These are phyloP conservation scores for Elaphurus davidianus DNA, from an alignment of 2,113 vertebrate species.

Conservation along the genomic window DNA sequence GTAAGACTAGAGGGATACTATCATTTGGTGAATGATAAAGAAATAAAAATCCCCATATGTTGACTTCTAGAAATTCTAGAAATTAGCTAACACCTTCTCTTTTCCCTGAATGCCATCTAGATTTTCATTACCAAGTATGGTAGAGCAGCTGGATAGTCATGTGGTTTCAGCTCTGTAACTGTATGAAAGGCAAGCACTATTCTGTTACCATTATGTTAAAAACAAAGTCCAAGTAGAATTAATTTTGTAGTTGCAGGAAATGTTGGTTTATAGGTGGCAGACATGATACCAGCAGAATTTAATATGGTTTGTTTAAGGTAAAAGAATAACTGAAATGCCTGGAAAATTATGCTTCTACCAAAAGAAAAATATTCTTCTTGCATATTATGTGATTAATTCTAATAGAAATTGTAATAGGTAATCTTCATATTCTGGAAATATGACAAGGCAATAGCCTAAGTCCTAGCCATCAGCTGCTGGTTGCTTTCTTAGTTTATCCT, in stretches of 20 bases:
- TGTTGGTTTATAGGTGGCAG: not conserved
- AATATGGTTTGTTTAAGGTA: not conserved
- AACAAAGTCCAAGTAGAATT: not conserved
- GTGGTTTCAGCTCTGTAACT: not conserved
- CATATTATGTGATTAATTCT: constrained; percentile 1
- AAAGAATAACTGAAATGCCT: not conserved
- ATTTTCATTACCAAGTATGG: not conserved
- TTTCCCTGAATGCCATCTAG: not conserved
- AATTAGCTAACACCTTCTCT: not conserved
- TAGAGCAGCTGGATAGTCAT: not conserved
- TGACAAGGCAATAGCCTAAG: not conserved
- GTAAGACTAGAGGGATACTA: not conserved
- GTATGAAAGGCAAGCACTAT: not conserved
- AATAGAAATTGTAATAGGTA: constrained; percentile 20
- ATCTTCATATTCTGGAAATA: not conserved
- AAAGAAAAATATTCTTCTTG: constrained; percentile 24
- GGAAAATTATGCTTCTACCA: not conserved
- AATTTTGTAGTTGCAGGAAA: not conserved
- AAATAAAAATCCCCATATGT: not conserved
- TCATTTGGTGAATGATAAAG: not conserved
- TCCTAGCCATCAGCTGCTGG: not conserved
- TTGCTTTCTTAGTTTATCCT: not conserved
- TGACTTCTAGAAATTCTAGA: constrained; percentile 28
- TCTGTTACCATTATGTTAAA: not conserved
- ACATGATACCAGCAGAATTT: not conserved